phyloP scores from a whole-genome alignment of 2,888 invertebrate species.

The Cremastobaeus sp. region DNA sequence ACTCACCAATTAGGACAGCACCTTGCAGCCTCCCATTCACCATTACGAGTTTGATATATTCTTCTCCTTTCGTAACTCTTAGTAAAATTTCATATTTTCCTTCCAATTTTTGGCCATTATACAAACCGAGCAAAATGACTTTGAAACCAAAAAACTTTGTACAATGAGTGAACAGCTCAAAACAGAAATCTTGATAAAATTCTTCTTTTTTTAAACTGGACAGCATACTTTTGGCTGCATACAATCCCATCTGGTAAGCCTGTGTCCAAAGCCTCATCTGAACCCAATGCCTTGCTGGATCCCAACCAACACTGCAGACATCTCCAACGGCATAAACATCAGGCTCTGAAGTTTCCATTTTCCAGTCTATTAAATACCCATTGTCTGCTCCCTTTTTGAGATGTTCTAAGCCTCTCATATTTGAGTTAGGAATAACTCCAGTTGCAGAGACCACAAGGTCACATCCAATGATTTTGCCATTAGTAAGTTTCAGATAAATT shows the following conservation, averaged over 20 bases:
- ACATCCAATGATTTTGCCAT: conserved; percentile 85
- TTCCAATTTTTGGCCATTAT: conserved; percentile 93
- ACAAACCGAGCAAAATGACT: conserved; percentile 93
- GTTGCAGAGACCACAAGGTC: conserved; percentile 97
- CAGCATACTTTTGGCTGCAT: conserved; percentile 94
- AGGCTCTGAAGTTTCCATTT: conserved; percentile 87
- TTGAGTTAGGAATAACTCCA: conserved; percentile 88
- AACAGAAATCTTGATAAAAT: conserved; percentile 94
- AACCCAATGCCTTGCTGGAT: conserved; percentile 89
- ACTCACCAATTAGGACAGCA: conserved; percentile 96
- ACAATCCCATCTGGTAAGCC: conserved; percentile 97
- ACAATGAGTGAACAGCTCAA: conserved; percentile 98
- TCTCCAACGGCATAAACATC: conserved; percentile 97
- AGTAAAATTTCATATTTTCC: conserved; percentile 90
- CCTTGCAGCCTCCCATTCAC: conserved; percentile 92
- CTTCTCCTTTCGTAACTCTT: conserved; percentile 88
- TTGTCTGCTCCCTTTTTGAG: conserved; percentile 84
- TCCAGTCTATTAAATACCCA: conserved; percentile 91
- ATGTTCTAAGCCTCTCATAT: conserved; percentile 80
- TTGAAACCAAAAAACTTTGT: conserved; percentile 96
- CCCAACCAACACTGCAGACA: conserved; percentile 92
- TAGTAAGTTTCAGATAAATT: conserved; percentile 86
- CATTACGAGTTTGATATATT: conserved; percentile 93
- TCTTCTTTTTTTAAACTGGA: conserved; percentile 81
- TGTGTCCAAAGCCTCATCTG: conserved; percentile 99